Percentiles rank a stretch among this genome's conserved stretches.
Conservation (phyloP, 2,888 invertebrate species). For the Lepidocyrtoides sp. region DNA sequence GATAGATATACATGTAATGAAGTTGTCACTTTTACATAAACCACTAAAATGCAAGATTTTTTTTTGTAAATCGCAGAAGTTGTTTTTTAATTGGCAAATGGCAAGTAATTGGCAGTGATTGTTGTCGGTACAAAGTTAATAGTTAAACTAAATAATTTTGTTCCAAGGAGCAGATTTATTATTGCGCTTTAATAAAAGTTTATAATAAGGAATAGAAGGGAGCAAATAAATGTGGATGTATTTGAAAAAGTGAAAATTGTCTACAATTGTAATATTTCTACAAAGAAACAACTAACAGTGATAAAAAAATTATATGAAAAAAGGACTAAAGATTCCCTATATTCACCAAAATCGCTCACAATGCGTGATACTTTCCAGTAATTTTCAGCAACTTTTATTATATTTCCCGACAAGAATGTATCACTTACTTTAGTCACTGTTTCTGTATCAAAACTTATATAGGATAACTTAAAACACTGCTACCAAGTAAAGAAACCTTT, state of each 20-base stretch:
- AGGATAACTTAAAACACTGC: not conserved
- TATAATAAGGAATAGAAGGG: not conserved
- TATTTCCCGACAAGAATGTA: not conserved
- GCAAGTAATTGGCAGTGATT: slow-evolving; percentile 11
- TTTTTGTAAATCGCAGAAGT: not conserved
- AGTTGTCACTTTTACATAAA: no score
- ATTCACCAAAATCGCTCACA: not conserved
- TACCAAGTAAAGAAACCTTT: not conserved
- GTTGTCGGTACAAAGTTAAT: no score
- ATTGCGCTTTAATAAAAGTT: not conserved
- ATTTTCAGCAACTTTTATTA: no score
- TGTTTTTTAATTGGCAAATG: not conserved
- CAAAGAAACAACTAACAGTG: not conserved
- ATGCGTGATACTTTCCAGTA: not conserved
- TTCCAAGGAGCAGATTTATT: no score
- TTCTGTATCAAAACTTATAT: not conserved
- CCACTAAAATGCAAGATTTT: no score
- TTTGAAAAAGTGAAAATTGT: not conserved
- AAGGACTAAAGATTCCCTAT: not conserved
- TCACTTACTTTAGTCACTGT: not conserved
- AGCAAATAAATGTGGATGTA: not conserved
- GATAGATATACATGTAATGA: no score
- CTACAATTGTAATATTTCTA: not conserved
- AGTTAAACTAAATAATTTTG: no score
- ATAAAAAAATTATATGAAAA: not conserved